Evolutionary conservation across 1,140 invertebrate genomes (phyloP).

Genomic region (Eurosta solidaginis): DNA sequence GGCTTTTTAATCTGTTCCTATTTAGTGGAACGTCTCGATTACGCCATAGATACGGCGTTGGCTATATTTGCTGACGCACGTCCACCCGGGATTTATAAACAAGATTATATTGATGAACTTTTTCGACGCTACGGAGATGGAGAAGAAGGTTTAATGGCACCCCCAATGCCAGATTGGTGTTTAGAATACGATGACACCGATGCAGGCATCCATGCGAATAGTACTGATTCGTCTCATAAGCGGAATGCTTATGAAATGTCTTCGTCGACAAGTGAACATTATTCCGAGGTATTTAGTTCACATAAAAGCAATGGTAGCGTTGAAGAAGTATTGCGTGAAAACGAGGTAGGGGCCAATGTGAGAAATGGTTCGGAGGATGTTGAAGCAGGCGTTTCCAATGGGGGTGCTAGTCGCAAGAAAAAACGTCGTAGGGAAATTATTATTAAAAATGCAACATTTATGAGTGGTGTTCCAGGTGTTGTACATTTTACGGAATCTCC

Average conservation of each 20-base stretch:
- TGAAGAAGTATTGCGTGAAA: background rate
- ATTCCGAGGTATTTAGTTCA: conserved; percentile 36
- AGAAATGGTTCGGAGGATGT: conserved; percentile 25
- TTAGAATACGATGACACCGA: conserved; percentile 44
- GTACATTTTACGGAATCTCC: conserved; percentile 60
- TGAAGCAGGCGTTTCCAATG: conserved; percentile 36
- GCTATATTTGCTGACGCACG: conserved; percentile 73
- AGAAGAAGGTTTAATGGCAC: conserved; percentile 73
- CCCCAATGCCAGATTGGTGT: conserved; percentile 83
- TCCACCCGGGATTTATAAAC: conserved; percentile 79
- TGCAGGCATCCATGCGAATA: background rate
- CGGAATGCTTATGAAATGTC: background rate
- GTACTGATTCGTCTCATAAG: background rate
- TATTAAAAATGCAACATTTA: conserved; percentile 71
- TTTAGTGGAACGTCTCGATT: conserved; percentile 80
- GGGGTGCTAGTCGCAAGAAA: conserved; percentile 39
- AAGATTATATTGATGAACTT: conserved; percentile 75
- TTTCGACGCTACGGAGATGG: conserved; percentile 78
- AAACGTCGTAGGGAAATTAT: conserved; percentile 58
- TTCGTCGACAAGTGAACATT: background rate
- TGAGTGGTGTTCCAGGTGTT: conserved; percentile 81
- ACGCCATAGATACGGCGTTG: conserved; percentile 80
- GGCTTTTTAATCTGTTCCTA: conserved; percentile 93
- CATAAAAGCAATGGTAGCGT: background rate
- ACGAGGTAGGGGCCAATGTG: conserved; percentile 31